Evolutionary conservation across 2,888 invertebrate species (phyloP), one percentile per base, ranked within the genome.

Genomic region (Eupeodes luniger): DNA sequence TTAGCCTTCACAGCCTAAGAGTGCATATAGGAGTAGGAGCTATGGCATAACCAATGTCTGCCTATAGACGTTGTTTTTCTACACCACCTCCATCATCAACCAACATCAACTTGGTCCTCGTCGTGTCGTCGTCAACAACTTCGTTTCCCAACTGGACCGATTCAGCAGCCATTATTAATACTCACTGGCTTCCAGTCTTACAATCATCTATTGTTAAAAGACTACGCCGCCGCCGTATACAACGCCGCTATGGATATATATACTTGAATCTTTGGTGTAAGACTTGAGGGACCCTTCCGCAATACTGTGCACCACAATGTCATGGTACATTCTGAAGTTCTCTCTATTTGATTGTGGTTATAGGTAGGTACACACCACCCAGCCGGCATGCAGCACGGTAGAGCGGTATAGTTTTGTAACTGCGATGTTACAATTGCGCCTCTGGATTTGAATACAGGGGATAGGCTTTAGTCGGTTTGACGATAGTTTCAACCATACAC

Each of bases 1-100:
- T 84, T 87, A 81, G 87, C 84, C 80, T 87, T 87, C 87, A 80
- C 61, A 87, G 77, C 80, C 76, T 76, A 76, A 80, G 12, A 66
- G 40, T 12, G 12, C 72, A 66, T 57, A 49, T 34, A 16, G 34
- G 34, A n/a, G 51, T n/a, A 51, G 64, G 55, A 59, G 14, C 19
- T 10, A 3, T 49, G 19, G 19, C 4, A 12, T 36, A 40, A 16
- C 66, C 10, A 49, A 40, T 14, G 55, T 47, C 62, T 75, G 16
- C 53, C 61, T 34, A 34, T 59, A 67, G 1, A 27, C 27, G 27
- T 27, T 27, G 27, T 27, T 66, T 44, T 9, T 3, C 59, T 34
- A 14, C 62, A 80, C 44, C 66, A 36, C 36, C 77, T 57, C 36
- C 72, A 69, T 55, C 75, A 49, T n/a, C 55, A 51, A 57, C 64